Conservation (phyloP, 2,888 invertebrate species). For the Odontomyia ornata region DNA sequence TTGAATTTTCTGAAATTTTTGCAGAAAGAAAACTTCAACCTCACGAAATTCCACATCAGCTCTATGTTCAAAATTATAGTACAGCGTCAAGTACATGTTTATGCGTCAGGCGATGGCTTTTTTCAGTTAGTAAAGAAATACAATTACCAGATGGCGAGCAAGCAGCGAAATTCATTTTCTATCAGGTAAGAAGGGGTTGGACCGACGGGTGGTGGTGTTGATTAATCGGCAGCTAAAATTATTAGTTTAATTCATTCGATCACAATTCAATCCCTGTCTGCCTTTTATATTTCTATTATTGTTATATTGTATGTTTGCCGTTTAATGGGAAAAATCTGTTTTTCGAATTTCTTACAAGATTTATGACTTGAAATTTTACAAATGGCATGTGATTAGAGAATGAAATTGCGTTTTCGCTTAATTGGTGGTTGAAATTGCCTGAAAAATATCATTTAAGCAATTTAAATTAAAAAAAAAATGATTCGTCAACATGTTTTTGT, state of each 20-base stretch:
- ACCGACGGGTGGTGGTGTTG: no score
- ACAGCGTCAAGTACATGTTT: constrained; percentile 97
- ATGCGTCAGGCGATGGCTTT: constrained; percentile 87
- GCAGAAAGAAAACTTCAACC: constrained; percentile 88
- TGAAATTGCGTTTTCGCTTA: no score
- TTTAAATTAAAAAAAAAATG: no score
- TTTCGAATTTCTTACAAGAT: no score
- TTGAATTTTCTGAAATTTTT: constrained; percentile 29
- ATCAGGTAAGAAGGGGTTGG: constrained; percentile 70
- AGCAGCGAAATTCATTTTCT: constrained; percentile 86
- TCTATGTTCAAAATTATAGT: constrained; percentile 99
- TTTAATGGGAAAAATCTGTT: no score
- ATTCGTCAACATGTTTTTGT: no score
- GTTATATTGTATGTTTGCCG: background rate
- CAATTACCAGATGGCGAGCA: constrained; percentile 74
- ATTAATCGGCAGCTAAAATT: no score
- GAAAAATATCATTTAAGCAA: no score
- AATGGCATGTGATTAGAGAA: no score
- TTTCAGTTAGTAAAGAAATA: constrained; percentile 75
- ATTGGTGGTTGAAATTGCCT: no score
- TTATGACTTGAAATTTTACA: no score
- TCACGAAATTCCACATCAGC: constrained; percentile 94
- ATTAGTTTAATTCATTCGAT: background rate
- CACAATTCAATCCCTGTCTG: background rate
- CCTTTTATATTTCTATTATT: no score